These are phyloP conservation scores for Crotalus tigris DNA, from an alignment of 2,113 vertebrate species.

Conservation along the genomic window DNA sequence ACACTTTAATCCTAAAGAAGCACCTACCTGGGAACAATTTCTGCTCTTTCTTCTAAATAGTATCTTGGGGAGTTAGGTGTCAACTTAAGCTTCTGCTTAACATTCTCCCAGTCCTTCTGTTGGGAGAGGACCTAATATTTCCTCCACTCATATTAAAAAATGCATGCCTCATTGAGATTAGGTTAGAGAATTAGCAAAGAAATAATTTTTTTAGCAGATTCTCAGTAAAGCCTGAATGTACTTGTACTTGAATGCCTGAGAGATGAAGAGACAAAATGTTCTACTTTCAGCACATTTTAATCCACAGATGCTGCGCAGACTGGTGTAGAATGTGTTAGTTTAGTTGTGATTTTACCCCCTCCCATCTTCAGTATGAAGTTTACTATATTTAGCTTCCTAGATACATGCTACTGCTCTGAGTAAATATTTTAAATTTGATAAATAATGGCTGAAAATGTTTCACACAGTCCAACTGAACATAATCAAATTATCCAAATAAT, in stretches of 20 bases:
- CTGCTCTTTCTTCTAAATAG: background rate
- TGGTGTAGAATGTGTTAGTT: conserved; percentile 74
- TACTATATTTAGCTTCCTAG: conserved; percentile 75
- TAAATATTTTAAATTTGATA: conserved; percentile 65
- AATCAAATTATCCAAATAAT: background rate
- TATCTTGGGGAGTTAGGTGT: background rate
- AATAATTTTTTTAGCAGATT: conserved; percentile 65
- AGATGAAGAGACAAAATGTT: conserved; percentile 80
- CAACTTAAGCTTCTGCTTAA: conserved; percentile 5
- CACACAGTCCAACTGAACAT: conserved; percentile 59
- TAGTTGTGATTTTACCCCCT: conserved; percentile 69
- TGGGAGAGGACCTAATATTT: conserved; percentile 13
- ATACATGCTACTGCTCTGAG: conserved; percentile 71
- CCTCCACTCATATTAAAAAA: conserved; percentile 13
- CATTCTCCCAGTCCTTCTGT: conserved; percentile 27
- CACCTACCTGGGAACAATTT: background rate
- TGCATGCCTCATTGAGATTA: conserved; percentile 35
- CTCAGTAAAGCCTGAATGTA: conserved; percentile 61
- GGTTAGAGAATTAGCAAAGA: conserved; percentile 57
- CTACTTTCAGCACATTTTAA: conserved; percentile 81
- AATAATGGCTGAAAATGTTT: conserved; percentile 60
- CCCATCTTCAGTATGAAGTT: conserved; percentile 65
- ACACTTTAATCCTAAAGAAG: background rate
- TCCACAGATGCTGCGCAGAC: conserved; percentile 79
- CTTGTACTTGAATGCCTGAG: conserved; percentile 73